Evolutionary conservation across 2,888 invertebrate genomes (phyloP).

Genomic region (Amiota communis): DNA sequence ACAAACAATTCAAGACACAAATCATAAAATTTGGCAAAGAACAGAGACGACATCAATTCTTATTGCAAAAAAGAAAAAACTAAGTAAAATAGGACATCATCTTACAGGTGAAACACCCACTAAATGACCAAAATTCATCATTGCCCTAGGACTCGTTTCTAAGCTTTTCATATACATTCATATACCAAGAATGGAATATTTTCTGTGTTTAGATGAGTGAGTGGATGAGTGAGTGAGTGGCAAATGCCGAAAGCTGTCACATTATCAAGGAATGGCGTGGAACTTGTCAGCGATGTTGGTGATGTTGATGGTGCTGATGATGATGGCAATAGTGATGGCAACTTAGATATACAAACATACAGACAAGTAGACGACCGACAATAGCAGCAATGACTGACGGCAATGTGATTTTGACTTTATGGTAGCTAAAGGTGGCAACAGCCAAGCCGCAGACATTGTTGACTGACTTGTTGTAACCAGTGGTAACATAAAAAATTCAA

Average conservation of each 20-base stretch:
- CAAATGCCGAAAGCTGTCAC: slow-evolving; percentile 33
- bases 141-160: slow-evolving; percentile 8
- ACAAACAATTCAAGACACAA: not conserved
- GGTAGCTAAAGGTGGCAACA: not conserved
- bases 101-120: slow-evolving; percentile 38
- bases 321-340: not conserved
- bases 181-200: not conserved
- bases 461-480: slow-evolving; percentile 26
- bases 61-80: not conserved
- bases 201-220: not conserved
- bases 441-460: not conserved
- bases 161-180: not conserved
- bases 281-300: not conserved
- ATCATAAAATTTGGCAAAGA: not conserved
- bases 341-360: not conserved
- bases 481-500: slow-evolving; percentile 55
- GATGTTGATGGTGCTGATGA: not conserved
- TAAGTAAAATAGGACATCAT: not conserved
- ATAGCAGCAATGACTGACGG: not conserved
- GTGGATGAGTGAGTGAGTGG: not conserved
- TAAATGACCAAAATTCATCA: slow-evolving; percentile 40
- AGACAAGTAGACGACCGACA: not conserved
- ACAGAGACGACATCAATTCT: not conserved
- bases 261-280: slow-evolving; percentile 29
- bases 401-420: not conserved